Evolutionary conservation across 2,888 invertebrate genomes (phyloP), one percentile per base, ranked within the genome.

Genomic region (Pseudococcus viburni): DNA sequence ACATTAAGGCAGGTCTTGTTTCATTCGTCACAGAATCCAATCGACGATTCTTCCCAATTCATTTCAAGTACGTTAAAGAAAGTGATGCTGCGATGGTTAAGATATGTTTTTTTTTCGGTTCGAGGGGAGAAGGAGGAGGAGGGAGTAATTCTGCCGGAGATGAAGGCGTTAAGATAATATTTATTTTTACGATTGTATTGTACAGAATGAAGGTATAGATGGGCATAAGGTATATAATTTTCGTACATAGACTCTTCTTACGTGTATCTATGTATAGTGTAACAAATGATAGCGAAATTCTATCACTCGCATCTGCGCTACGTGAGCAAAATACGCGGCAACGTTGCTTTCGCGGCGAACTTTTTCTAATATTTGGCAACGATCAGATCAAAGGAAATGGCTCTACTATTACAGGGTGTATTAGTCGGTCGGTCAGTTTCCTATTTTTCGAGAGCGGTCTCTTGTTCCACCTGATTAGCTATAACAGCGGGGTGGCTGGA

Each of bases 391-490:
- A 80, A 80, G 80, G 80, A 80, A 80, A 80, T 80, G 39, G 80
- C 80, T 80, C 33, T 8, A n/a, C 80, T 80, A 80, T 80, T 80
- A 80, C 80, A 80, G 80, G 80, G 80, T 80, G 80, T 80, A 80
- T 80, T 80, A 80, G 80, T 80, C 42, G 80, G 80, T 80, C 80
- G 80, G 80, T 80, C 80, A 80, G 80, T 80, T 80, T 80, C 80
- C 80, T 80, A 80, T 80, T 42, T 80, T 80, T 80, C 80, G 64
- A 85, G 85, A 85, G 85, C 42, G 64, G 55, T 55, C 85, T 73
- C 51, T 77, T 73, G 86, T 86, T 86, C 86, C 86, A 86, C 77
- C 86, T 86, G 73, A 86, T 86, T 86, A 86, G 86, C 68, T 55
- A 33, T 86, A 86, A 86, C 86, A 86, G 86, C 86, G 86, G 86